Conservation (phyloP, 2,113 vertebrate species). For the Prinia subflava region DNA sequence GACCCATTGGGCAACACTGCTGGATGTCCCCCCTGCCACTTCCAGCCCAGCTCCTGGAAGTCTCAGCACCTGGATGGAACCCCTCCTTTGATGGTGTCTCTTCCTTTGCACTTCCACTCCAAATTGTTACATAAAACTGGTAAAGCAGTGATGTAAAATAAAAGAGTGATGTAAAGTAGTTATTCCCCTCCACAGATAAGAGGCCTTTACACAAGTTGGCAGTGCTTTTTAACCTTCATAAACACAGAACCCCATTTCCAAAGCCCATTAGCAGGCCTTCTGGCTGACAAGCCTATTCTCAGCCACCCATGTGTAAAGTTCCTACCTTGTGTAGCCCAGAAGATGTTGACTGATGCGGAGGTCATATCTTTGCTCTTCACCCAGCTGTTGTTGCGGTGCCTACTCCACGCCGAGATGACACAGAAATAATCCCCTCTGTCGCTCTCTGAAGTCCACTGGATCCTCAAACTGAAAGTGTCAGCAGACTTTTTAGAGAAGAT, state of each 20-base stretch:
- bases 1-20: neutral
- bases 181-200: neutral
- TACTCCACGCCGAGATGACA: constrained; percentile 78
- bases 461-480: constrained; percentile 83
- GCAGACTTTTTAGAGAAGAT: constrained; percentile 75
- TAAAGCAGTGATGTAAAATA: neutral
- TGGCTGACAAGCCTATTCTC: neutral
- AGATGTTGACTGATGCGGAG: constrained; percentile 74
- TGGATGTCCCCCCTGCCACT: neutral
- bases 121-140: neutral
- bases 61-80: neutral
- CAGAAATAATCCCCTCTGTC: constrained; percentile 89
- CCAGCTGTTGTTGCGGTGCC: constrained; percentile 73
- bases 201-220: neutral
- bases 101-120: neutral
- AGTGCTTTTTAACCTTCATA: neutral
- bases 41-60: neutral
- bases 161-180: neutral
- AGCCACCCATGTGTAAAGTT: neutral
- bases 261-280: neutral
- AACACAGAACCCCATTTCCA: neutral
- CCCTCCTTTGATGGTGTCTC: neutral
- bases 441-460: constrained; percentile 82
- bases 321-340: constrained; percentile 86
- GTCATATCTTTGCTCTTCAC: constrained; percentile 75